Percentiles rank a stretch among this genome's conserved stretches.
Conservation (phyloP, 1,140 invertebrate genomes). For the Drosophila nannoptera region DNA sequence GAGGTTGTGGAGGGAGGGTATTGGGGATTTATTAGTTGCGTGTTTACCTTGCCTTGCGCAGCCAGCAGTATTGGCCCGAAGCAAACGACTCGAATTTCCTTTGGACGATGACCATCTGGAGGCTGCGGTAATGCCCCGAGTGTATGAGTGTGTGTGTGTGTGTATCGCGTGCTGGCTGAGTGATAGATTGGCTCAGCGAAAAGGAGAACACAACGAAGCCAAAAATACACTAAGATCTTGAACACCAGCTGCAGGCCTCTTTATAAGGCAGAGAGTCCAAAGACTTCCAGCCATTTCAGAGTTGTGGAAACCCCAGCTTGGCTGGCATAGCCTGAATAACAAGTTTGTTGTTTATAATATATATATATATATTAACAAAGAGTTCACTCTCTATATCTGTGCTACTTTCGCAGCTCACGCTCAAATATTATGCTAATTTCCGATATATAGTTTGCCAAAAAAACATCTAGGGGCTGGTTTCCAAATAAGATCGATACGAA, state of each 20-base stretch:
- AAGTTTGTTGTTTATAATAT: constrained; percentile 14
- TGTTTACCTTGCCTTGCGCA: constrained; percentile 72
- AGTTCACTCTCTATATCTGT: too few relatives aligned
- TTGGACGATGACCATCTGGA: constrained; percentile 56
- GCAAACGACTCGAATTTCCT: constrained; percentile 64
- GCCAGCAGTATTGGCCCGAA: constrained; percentile 53
- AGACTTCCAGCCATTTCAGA: constrained; percentile 3
- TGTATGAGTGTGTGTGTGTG: constrained; percentile 25
- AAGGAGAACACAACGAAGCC: constrained; percentile 10
- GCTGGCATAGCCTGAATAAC: constrained; percentile 16
- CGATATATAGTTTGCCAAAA: not conserved
- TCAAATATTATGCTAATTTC: constrained; percentile 16
- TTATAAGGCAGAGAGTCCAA: not conserved
- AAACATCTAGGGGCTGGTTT: not conserved
- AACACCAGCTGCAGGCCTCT: constrained; percentile 1
- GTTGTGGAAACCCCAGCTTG: not conserved
- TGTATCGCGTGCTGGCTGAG: constrained; percentile 1
- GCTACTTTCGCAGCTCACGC: not conserved
- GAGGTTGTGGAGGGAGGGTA: not conserved
- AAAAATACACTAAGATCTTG: constrained; percentile 18
- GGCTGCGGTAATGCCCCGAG: constrained; percentile 47
- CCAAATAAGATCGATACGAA: not conserved
- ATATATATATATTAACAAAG: too few relatives aligned
- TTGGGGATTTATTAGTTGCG: constrained; percentile 35
- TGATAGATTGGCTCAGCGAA: constrained; percentile 10